A percentile compares a stretch with the other conserved stretches of the same genome.
phyloP scores from a whole-genome alignment of 2,888 invertebrate species.

The Gibbula magus region DNA sequence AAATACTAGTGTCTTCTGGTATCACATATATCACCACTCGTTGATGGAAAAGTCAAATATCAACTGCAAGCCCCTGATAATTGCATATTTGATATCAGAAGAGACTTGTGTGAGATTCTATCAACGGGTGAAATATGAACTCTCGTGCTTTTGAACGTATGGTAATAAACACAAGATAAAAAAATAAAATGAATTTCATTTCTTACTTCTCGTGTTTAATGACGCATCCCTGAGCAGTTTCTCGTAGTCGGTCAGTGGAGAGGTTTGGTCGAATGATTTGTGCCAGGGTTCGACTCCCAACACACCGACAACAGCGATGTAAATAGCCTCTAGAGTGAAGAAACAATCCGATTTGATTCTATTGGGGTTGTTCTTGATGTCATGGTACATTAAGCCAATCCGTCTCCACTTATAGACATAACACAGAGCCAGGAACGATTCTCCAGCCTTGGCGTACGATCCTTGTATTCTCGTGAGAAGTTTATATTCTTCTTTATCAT shows the following conservation, averaged over 20 bases:
- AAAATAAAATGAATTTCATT: no score
- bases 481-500: constrained; percentile 78
- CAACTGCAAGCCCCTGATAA: no score
- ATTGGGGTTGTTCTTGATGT: constrained; percentile 44
- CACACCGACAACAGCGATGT: constrained; percentile 77
- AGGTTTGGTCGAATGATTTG: constrained; percentile 77
- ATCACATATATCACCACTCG: no score
- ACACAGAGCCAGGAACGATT: constrained; percentile 53
- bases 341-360: constrained; percentile 78
- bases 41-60: no score
- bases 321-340: constrained; percentile 84
- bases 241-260: constrained; percentile 58
- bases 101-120: no score
- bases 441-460: constrained; percentile 59
- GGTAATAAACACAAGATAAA: no score
- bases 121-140: no score
- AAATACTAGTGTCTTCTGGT: no score
- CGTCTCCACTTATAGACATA: constrained; percentile 61
- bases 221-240: constrained; percentile 81
- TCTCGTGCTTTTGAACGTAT: no score
- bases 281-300: constrained; percentile 46
- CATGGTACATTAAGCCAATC: constrained; percentile 62
- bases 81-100: no score
- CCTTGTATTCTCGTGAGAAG: constrained; percentile 80
- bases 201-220: constrained; percentile 84